Conservation (phyloP, 2,888 invertebrate genomes). For the Oxyscelio sp. region DNA sequence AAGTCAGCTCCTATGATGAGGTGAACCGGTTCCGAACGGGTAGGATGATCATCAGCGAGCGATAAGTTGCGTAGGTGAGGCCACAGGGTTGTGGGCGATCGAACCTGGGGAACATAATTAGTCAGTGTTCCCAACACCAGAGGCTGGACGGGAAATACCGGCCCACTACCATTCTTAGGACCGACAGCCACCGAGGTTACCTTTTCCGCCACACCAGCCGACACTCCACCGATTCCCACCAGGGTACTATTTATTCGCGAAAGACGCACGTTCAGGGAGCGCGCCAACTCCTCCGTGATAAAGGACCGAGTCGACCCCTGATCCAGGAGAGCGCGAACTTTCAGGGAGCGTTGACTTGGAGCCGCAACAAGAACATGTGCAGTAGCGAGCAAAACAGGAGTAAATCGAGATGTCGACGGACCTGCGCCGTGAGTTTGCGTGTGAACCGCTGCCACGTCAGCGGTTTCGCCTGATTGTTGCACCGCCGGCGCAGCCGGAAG, state of each 20-base stretch:
- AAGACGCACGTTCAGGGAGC: neutral
- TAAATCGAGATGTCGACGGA: too few relatives aligned
- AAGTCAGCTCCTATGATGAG: neutral
- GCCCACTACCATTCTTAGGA: neutral
- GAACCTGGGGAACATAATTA: neutral
- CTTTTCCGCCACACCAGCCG: neutral
- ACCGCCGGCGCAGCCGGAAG: neutral
- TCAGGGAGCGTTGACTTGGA: neutral
- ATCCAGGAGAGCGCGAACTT: neutral
- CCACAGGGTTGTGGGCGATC: conserved; percentile 83
- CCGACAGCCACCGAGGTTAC: neutral
- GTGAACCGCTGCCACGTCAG: neutral
- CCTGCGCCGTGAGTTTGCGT: neutral
- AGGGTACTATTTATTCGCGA: neutral
- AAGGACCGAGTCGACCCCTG: neutral
- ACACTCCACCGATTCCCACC: neutral
- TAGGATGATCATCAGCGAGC: neutral
- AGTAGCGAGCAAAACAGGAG: neutral
- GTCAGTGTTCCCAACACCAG: neutral
- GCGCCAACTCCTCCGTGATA: neutral
- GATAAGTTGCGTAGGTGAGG: conserved; percentile 79
- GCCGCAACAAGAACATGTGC: neutral
- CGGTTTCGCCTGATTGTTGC: neutral
- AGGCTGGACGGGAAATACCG: neutral
- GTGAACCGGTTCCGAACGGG: neutral